Base-by-base conservation (phyloP, 2,888 invertebrate species). In the Eupeodes luniger region DNA sequence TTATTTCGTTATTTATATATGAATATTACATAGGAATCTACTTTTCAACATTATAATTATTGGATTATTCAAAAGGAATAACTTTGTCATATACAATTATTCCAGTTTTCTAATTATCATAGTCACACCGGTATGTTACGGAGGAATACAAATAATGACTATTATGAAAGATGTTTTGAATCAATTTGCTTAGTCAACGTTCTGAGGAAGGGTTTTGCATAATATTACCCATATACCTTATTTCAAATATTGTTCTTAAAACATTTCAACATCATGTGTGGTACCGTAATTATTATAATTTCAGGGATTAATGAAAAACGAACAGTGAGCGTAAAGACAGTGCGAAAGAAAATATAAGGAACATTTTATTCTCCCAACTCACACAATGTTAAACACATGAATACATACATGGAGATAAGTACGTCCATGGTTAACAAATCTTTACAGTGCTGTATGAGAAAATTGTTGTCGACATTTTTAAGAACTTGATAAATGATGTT, bases 191-290 rank as follows among this genome's bases (percentile, higher is more conserved):
- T 27, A 66, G 49, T 66, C 27, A 66, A 66, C 66, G 27, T 66
- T 66, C n/a, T 66, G 66, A 27, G 49, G 19, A 49, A 66, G 66
- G 66, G 12, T 66, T 66, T 47, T 66, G 27, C 27, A 66, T 27
- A 27, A 66, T 27, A 19, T 66, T 19, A 49, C 47, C 27, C 66
- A 27, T 40, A 40, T 14, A 66, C 47, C 27, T 12, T 66, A 49
- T 66, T 49, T 66, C 27, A 47, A 66, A 47, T 40, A 14, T 36
- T 61, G 9, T 44, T 14, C 47, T 49, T 66, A 27, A 19, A 66
- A 66, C 66, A 66, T 44, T 66, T 66, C 66, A 66, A 49, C 19
- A 49, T 66, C 66, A 66, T 66, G 27, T 66, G 66, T 66, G 47
- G 19, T 47, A 66, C 14, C 47, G 27, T 66, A 47, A 66, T 66